Evolutionary conservation across 23 tunicate species (phyloP).

Genomic region (Botrylloides violaceus): DNA sequence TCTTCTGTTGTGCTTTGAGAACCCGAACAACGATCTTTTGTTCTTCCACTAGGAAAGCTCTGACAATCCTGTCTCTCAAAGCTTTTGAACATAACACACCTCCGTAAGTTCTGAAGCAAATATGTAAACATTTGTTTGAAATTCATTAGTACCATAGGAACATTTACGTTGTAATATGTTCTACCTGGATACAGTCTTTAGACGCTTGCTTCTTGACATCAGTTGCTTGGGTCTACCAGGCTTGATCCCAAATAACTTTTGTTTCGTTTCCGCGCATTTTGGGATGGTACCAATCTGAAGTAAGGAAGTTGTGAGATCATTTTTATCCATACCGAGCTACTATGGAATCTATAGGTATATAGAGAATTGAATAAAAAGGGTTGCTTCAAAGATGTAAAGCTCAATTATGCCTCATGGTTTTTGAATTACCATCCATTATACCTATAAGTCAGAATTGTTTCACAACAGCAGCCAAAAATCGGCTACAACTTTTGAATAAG

Average conservation of each 20-base stretch:
- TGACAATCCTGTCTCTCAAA: conserved; percentile 65
- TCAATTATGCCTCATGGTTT: too few species aligned
- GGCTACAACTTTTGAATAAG: too few species aligned
- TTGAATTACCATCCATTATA: too few species aligned
- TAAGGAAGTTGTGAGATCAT: too few species aligned
- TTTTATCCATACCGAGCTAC: too few species aligned
- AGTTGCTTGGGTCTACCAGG: conserved; percentile 88
- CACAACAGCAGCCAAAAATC: too few species aligned
- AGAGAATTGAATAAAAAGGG: too few species aligned
- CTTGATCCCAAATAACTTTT: conserved; percentile 69
- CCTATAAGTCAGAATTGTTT: too few species aligned
- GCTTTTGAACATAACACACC: conserved; percentile 76
- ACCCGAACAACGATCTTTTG: conserved; percentile 94
- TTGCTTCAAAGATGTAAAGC: too few species aligned
- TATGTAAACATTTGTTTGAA: neutral
- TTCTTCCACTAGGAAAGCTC: conserved; percentile 98
- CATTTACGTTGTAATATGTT: neutral
- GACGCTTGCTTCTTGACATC: conserved; percentile 48
- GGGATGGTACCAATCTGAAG: conserved; percentile 83
- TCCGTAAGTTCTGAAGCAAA: conserved; percentile 60
- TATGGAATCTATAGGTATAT: too few species aligned
- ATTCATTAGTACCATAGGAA: too few species aligned
- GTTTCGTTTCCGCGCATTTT: conserved; percentile 91
- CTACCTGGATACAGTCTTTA: conserved; percentile 63
- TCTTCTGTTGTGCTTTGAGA: conserved; percentile 61